A percentile compares a stretch with the other conserved stretches of the same genome.
Conservation (phyloP, 2,888 invertebrate species). For the Hymenopus coronatus region DNA sequence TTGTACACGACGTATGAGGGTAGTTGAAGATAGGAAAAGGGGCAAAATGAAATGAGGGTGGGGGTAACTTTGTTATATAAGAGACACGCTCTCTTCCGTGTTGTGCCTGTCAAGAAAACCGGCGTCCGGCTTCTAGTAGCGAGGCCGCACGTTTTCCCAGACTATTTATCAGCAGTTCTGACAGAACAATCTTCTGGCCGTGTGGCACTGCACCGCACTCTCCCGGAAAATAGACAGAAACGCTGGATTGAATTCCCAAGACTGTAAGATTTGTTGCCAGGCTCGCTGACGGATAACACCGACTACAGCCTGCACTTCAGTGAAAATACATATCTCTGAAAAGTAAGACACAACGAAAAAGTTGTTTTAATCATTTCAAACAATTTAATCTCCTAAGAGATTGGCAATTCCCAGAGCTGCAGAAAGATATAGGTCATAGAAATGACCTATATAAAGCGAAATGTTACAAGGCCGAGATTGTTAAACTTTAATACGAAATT, state of each 20-base stretch:
- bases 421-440: no score
- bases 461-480: no score
- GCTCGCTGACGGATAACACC: neutral
- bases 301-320: no score
- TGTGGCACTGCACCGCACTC: neutral
- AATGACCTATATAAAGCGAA: no score
- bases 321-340: no score
- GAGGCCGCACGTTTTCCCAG: neutral
- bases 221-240: neutral
- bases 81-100: neutral
- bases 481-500: no score
- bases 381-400: no score
- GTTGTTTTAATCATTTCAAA: no score
- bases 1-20: neutral
- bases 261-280: neutral
- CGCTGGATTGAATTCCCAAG: neutral
- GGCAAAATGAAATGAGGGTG: neutral
- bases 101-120: neutral
- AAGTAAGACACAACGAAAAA: no score
- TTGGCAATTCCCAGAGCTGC: no score
- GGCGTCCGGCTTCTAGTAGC: neutral
- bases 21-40: neutral
- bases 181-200: conserved; percentile 23
- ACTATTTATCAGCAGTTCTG: conserved; percentile 27
- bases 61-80: neutral